Percentiles rank a stretch among this genome's conserved stretches.
These are phyloP conservation scores for Suricata suricatta DNA, from an alignment of 2,113 vertebrate genomes.

Conservation along the genomic window DNA sequence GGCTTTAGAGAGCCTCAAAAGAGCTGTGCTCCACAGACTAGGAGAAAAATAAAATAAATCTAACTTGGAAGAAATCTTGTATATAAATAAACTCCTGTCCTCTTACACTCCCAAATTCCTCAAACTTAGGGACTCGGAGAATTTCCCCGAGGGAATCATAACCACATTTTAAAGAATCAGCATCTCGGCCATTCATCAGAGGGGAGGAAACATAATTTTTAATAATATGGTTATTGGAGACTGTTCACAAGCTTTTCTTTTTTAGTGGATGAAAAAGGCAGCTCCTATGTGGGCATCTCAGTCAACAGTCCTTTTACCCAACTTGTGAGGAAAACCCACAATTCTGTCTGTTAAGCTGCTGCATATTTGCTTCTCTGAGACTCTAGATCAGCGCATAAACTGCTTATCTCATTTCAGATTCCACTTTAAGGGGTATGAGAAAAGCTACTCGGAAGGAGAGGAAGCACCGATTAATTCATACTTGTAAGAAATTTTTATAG, in stretches of 20 bases:
- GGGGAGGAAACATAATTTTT: not conserved
- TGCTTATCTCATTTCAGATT: not conserved
- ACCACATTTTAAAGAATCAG: not conserved
- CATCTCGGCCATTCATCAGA: not conserved
- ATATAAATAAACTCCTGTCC: not conserved
- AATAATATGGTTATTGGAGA: not conserved
- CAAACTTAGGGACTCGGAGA: not conserved
- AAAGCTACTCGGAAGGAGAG: not conserved
- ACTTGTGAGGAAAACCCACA: not conserved
- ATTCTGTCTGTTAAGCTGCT: not conserved
- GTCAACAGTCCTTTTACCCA: not conserved
- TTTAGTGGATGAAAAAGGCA: not conserved
- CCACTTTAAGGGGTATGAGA: not conserved
- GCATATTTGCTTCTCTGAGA: not conserved
- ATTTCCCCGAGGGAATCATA: not conserved
- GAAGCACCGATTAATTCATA: not conserved
- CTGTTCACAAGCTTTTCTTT: not conserved
- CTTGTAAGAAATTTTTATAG: not conserved
- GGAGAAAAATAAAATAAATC: not conserved
- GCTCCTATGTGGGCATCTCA: not conserved
- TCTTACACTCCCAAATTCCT: not conserved
- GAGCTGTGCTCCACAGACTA: not conserved
- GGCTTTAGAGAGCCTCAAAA: not conserved
- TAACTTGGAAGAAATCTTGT: not conserved
- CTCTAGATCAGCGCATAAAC: conserved; percentile 2